A percentile compares a stretch with the other conserved stretches of the same genome.
phyloP scores from a whole-genome alignment of 2,797 vertebrate genomes.

The Hippocampus kuda region DNA sequence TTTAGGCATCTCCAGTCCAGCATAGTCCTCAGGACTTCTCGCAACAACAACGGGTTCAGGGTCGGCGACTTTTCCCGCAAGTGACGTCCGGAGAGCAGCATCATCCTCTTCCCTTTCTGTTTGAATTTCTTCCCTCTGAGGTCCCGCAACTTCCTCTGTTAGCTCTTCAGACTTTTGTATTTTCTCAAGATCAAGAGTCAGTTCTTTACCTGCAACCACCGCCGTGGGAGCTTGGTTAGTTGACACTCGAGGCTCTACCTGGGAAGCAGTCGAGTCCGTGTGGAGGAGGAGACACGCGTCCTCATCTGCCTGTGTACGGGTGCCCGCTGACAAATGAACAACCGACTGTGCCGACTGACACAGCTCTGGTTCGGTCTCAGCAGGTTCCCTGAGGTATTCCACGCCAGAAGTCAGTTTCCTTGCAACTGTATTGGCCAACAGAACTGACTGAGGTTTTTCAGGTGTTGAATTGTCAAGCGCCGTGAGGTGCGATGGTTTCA shows the following conservation, averaged over 20 bases:
- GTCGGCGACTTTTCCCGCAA: background rate
- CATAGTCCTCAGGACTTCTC: background rate
- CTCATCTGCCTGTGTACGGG: no score
- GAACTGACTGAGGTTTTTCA: background rate
- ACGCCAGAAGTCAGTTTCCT: background rate
- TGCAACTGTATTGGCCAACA: background rate
- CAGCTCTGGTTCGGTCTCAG: background rate
- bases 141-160: background rate
- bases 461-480: background rate
- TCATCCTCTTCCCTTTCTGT: background rate
- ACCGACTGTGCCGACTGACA: background rate
- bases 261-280: no score
- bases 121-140: background rate
- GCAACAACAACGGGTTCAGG: no score
- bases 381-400: background rate
- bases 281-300: no score
- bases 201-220: background rate
- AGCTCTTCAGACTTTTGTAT: background rate
- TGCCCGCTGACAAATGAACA: background rate
- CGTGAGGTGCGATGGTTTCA: background rate
- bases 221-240: background rate
- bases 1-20: background rate
- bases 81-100: background rate
- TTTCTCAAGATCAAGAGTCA: background rate
- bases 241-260: background rate